phyloP scores from a whole-genome alignment of 1,140 invertebrate species.

The Pogonomyrmex californicus region DNA sequence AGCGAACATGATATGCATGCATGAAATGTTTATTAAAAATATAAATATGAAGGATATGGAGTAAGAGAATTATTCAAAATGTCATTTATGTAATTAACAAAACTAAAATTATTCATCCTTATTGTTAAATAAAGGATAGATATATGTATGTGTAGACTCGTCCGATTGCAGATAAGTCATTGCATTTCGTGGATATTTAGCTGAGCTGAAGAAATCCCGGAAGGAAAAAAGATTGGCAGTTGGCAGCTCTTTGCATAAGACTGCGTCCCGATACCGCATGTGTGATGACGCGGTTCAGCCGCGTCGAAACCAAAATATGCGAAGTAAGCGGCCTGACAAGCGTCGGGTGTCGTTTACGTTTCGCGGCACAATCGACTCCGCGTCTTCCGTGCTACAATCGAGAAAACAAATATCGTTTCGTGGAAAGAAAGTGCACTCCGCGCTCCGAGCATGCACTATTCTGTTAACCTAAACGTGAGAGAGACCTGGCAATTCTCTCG shows the following conservation, averaged over 20 bases:
- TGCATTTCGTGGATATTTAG: background rate
- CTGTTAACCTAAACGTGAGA: constrained; percentile 28
- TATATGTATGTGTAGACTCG: background rate
- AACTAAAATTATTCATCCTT: background rate
- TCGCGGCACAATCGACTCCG: constrained; percentile 31
- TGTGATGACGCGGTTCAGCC: background rate
- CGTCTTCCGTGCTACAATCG: constrained; percentile 28
- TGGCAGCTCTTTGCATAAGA: constrained; percentile 9
- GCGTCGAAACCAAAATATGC: constrained; percentile 31
- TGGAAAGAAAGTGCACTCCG: constrained; percentile 41
- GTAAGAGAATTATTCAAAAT: background rate
- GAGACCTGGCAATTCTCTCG: background rate
- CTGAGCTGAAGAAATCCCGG: background rate
- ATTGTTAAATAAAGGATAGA: background rate
- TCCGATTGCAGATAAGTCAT: background rate
- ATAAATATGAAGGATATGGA: background rate
- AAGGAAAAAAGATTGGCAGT: constrained; percentile 2
- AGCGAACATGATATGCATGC: background rate
- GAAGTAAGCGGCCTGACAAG: constrained; percentile 40
- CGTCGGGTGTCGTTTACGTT: constrained; percentile 34
- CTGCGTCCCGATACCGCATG: background rate
- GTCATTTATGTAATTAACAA: background rate
- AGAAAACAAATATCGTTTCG: constrained; percentile 48
- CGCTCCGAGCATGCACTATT: constrained; percentile 19
- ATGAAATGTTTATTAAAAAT: background rate